Evolutionary conservation across 1,140 invertebrate species (phyloP), one percentile per base, ranked within the genome.

Genomic region (Atopsyche davidsoni): DNA sequence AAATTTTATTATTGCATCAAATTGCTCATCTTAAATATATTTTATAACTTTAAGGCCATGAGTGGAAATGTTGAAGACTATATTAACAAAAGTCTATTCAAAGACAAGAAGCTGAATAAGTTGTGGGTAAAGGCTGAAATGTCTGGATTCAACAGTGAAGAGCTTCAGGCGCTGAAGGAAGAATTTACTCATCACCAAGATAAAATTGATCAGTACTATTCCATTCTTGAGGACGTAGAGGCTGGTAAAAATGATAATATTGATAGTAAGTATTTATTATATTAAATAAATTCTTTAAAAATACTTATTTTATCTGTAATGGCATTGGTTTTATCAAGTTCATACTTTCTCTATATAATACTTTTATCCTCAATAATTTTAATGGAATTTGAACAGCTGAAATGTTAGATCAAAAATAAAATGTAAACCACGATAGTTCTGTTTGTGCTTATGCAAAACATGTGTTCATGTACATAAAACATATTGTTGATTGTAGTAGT

Each of bases 131-230:
- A 92, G 68, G 92, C 91, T 1, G 86, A 92, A 73, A 68, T 78
- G 32, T 81, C 86, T 34, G 91, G 90, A 28, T 95, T 95, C 65
- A 83, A 83, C 39, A 70, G 80, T 58, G 82, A 88, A 59, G 91
- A 96, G 69, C 60, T 96, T 14, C 70, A 85, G 55, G 80, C 85
- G 10, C 68, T 96, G 4, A 89, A 87, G 62, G 85, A 95, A 69
- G 92, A 96, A 69, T 96, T 96, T 63, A 68, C 69, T 36, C 91
- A 94, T 69, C 90, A 96, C 65, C 90, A 96, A 69, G 86, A 94
- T 54, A 95, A 94, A 72, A 79, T 96, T 16, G 86, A 95, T 65
- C 83, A 95, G 60, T 95, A 92, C 63, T 86, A 89, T 70, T 80
- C 81, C 35, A 59, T 96, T 16, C 70, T 92, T 11, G 78, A 81